Base-by-base conservation (phyloP, 2,888 invertebrate species). In the Pristionchus exspectatus region DNA sequence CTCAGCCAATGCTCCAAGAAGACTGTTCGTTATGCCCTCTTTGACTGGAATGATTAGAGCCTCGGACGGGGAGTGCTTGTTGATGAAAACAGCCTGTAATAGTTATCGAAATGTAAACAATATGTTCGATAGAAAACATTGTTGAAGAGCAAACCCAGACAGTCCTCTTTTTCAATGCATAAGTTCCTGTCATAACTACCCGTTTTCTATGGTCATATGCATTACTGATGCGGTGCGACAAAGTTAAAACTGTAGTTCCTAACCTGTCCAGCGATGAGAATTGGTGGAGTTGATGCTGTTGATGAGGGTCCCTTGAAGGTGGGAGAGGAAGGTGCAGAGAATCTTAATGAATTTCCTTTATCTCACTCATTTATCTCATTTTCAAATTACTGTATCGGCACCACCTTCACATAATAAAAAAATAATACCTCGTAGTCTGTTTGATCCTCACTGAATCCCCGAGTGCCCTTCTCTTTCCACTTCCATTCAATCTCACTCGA, bases 301-400 rank as follows among this genome's bases (percentile, higher is more conserved):
- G 56, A 21, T 56, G n/a, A 27, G 14, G 38, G n/a, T n/a, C 50
- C 30, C 14, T 33, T 44, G 63, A 63, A 59, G 59, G 85, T 59
- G 12, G 85, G 85, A 18, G 85, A 85, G 59, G 69, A 50, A 66
- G 87, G 87, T n/a, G 66, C 66, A 18, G 87, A 87, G 38, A 87
- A 66, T 27, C 87, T 87, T 27, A 18, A 87, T 4, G 10, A 74
- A 74, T 74, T 74, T 33, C 0, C 24, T 38, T 38, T 33, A 21
- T 74, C 18, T 24, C 2, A 2, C 18, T 59, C 14, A 59, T 59
- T 59, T 59, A n/a, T n/a, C 69, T 74, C 74, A 74, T 21, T 69
- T 69, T 27, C n/a, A 21, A 5, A 38, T 18, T 74, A 38, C 24
- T 2, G 38, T 38, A 38, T 38, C 38, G 38, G 38, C 5, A 38